These are phyloP conservation scores for Lepidurus apus DNA, from an alignment of 1,140 invertebrate species.

Conservation along the genomic window DNA sequence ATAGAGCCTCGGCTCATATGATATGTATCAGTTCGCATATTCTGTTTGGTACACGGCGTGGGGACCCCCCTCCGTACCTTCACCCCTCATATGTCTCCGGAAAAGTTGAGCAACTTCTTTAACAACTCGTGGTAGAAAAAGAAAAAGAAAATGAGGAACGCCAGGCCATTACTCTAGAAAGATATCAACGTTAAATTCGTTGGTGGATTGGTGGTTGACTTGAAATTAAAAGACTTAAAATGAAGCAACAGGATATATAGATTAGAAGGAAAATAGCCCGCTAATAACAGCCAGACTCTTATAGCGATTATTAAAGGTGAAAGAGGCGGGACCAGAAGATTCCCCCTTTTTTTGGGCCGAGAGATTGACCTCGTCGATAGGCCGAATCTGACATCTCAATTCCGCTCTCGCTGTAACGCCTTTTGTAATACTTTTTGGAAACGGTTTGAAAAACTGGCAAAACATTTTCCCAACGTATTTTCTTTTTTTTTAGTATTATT, in stretches of 20 bases:
- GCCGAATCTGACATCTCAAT: conserved; percentile 18
- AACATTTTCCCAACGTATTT: neutral
- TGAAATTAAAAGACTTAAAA: neutral
- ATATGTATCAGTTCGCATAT: conserved; percentile 3
- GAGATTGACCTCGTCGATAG: conserved; percentile 10
- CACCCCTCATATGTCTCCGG: neutral
- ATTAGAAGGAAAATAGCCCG: neutral
- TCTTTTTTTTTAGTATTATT: neutral
- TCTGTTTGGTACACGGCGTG: neutral
- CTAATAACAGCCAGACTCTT: neutral
- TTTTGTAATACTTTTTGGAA: neutral
- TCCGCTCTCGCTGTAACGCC: conserved; percentile 1
- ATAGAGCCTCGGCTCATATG: neutral
- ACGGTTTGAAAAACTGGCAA: neutral
- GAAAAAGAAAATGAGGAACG: too few relatives aligned
- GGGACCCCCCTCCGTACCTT: conserved; percentile 12
- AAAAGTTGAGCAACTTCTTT: conserved; percentile 16
- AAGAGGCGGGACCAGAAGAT: neutral
- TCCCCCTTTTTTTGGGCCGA: neutral
- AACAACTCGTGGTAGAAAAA: neutral
- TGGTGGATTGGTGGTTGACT: too few relatives aligned
- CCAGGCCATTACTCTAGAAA: too few relatives aligned
- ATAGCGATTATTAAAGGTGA: neutral
- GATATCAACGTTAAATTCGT: too few relatives aligned
- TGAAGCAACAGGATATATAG: neutral